Percentiles rank a stretch among this genome's conserved stretches.
Conservation (phyloP, 1,140 invertebrate genomes). For the Arctopsyche grandis region DNA sequence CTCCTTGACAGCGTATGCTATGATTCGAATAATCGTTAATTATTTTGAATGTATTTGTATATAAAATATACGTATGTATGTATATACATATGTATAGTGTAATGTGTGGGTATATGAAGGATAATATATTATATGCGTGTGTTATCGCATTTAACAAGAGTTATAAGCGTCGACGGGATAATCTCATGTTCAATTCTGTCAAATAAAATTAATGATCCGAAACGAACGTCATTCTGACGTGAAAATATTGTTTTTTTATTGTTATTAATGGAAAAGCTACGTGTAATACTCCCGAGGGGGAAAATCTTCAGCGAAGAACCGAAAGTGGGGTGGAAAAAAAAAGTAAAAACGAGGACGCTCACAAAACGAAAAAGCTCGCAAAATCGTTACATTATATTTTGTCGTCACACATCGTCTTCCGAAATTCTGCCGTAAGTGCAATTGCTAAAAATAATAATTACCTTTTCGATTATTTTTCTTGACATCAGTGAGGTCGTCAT, state of each 20-base stretch:
- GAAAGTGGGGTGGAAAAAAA: neutral
- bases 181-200: conserved; percentile 47
- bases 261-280: conserved; percentile 52
- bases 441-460: too few relatives aligned
- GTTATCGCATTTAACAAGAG: conserved; percentile 27
- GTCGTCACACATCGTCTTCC: too few relatives aligned
- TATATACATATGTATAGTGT: neutral
- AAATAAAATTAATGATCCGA: conserved; percentile 50
- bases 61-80: neutral
- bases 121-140: conserved; percentile 6
- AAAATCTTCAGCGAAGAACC: conserved; percentile 33
- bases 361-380: neutral
- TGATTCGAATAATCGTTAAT: too few relatives aligned
- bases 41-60: too few relatives aligned
- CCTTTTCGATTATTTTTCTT: too few relatives aligned
- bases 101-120: neutral
- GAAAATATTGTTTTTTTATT: conserved; percentile 52
- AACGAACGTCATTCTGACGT: conserved; percentile 50
- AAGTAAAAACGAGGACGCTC: neutral
- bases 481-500: too few relatives aligned
- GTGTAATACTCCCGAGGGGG: conserved; percentile 44
- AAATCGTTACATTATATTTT: neutral
- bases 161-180: conserved; percentile 43
- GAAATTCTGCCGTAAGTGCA: too few relatives aligned
- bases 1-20: too few relatives aligned